These are phyloP conservation scores for Phallusia fumigata DNA, from an alignment of 23 tunicate genomes.

Conservation along the genomic window DNA sequence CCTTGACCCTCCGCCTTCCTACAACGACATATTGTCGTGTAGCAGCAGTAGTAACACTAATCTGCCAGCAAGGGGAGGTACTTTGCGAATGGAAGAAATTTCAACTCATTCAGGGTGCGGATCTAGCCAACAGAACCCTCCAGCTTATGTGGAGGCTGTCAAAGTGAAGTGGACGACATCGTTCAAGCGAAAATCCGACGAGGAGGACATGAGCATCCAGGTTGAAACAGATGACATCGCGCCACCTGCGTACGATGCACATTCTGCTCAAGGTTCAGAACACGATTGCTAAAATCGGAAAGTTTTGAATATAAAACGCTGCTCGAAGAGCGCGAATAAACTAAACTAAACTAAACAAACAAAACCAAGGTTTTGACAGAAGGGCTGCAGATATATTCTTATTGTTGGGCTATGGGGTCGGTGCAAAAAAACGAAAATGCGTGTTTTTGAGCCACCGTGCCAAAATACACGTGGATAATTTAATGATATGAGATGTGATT, in stretches of 20 bases:
- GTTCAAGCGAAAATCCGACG: background rate
- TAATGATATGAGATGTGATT: too few relatives aligned
- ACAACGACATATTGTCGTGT: constrained; percentile 17
- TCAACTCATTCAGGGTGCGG: background rate
- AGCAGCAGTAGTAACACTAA: background rate
- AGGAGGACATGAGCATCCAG: constrained; percentile 19
- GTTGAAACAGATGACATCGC: background rate
- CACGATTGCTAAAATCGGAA: background rate
- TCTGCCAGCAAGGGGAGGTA: background rate
- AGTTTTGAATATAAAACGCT: too few relatives aligned
- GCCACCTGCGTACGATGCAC: constrained; percentile 5
- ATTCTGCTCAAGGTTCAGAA: background rate
- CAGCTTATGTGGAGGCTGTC: constrained; percentile 11
- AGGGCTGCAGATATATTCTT: too few relatives aligned
- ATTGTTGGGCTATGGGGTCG: too few relatives aligned
- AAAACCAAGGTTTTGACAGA: too few relatives aligned
- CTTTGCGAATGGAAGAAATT: background rate
- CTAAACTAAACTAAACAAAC: too few relatives aligned
- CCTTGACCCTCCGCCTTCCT: constrained; percentile 29
- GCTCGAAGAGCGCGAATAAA: too few relatives aligned
- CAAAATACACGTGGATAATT: too few relatives aligned
- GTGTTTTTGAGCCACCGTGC: too few relatives aligned
- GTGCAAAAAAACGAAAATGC: too few relatives aligned
- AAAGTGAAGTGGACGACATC: constrained; percentile 8
- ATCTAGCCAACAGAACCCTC: constrained; percentile 14